A percentile compares a stretch with the other conserved stretches of the same genome.
phyloP scores from a whole-genome alignment of 92 coral and sea anemone genomes.

The Pocillopora meandrina region DNA sequence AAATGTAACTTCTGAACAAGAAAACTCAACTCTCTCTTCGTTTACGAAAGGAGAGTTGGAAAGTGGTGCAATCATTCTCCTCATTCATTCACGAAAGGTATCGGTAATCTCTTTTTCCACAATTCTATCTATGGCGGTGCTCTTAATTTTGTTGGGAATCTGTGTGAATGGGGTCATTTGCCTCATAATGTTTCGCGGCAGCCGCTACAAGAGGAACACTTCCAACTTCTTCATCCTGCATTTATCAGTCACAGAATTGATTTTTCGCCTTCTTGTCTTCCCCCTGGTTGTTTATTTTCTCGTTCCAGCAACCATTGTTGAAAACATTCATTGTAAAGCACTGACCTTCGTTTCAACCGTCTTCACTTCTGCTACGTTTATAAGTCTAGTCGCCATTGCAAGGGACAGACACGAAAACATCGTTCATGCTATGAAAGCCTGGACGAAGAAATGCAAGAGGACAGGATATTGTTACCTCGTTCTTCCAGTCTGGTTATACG shows the following conservation, averaged over 20 bases:
- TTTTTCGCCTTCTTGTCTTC: conserved; percentile 12
- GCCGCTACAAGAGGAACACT: conserved; percentile 22
- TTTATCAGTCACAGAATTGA: conserved; percentile 24
- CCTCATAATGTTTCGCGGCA: conserved; percentile 25
- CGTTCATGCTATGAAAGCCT: conserved; percentile 45
- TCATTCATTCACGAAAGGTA: background rate
- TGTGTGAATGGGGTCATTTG: conserved; percentile 15
- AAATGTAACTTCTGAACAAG: background rate
- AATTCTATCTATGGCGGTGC: background rate
- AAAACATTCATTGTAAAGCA: conserved; percentile 12
- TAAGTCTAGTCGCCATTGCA: conserved; percentile 37
- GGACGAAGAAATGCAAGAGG: conserved; percentile 24
- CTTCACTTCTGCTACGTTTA: conserved; percentile 21
- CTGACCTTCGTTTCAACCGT: background rate
- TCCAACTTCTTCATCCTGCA: conserved; percentile 46
- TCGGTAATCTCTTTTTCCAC: background rate
- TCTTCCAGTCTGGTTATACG: conserved; percentile 58
- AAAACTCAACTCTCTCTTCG: background rate
- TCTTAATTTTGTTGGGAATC: conserved; percentile 12
- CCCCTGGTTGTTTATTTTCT: conserved; percentile 7
- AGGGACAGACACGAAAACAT: conserved; percentile 56
- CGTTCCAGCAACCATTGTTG: background rate
- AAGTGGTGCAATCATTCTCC: background rate
- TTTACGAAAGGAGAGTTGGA: background rate
- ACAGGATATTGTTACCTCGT: conserved; percentile 15